These are phyloP conservation scores for Oligia latruncula DNA, from an alignment of 2,888 invertebrate genomes.

Conservation along the genomic window DNA sequence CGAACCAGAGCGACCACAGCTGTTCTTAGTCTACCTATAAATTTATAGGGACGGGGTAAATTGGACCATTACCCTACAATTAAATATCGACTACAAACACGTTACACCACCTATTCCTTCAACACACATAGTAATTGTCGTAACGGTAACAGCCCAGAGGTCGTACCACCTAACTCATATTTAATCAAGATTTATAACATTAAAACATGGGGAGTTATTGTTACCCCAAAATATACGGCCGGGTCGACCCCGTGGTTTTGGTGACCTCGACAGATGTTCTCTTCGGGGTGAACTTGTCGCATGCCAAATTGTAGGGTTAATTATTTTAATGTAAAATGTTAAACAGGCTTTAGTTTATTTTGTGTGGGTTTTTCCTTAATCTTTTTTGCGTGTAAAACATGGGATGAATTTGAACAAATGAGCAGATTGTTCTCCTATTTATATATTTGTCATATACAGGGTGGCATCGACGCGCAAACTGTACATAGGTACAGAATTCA, in stretches of 20 bases:
- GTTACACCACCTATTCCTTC: slow-evolving; percentile 9
- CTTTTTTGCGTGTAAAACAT: not conserved
- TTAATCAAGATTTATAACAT: slow-evolving; percentile 84
- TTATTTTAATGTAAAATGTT: slow-evolving; percentile 67
- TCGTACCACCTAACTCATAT: slow-evolving; percentile 74
- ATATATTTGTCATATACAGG: not conserved
- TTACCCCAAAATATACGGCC: slow-evolving; percentile 69
- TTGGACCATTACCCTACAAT: slow-evolving; percentile 19
- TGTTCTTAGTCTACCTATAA: slow-evolving; percentile 31
- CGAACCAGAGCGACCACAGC: slow-evolving; percentile 22
- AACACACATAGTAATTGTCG: slow-evolving; percentile 27
- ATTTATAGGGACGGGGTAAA: slow-evolving; percentile 15
- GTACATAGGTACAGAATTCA: not conserved
- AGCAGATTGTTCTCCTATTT: not conserved
- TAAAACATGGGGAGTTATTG: slow-evolving; percentile 73
- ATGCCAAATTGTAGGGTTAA: slow-evolving; percentile 74
- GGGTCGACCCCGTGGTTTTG: slow-evolving; percentile 58
- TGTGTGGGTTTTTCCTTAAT: slow-evolving; percentile 10
- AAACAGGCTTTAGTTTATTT: slow-evolving; percentile 35
- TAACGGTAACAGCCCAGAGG: slow-evolving; percentile 17
- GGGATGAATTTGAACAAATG: not conserved
- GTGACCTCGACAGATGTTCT: slow-evolving; percentile 73
- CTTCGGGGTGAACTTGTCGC: slow-evolving; percentile 58
- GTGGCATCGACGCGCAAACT: not conserved
- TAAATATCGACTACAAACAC: slow-evolving; percentile 34